Percentiles rank a stretch among this genome's conserved stretches.
phyloP scores from a whole-genome alignment of 2,888 invertebrate species.

The Malthinus seriepunctatus region DNA sequence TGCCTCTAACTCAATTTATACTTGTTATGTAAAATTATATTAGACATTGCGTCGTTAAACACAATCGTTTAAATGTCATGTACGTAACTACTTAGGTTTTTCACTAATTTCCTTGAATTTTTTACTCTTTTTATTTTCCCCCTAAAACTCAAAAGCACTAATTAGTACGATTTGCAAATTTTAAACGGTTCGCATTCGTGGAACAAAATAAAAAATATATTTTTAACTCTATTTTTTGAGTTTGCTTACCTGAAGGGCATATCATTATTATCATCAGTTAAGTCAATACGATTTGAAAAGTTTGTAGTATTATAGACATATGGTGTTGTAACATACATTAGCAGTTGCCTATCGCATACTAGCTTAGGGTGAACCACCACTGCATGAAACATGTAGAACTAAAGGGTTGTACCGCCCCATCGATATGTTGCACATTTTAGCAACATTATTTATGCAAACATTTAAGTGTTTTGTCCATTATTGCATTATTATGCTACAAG shows the following conservation, averaged over 20 bases:
- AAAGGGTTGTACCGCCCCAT: constrained; percentile 47
- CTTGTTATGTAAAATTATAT: constrained; percentile 32
- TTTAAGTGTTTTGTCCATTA: constrained; percentile 4
- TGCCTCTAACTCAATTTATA: constrained; percentile 35
- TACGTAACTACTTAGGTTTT: constrained; percentile 3
- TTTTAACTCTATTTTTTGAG: too few species aligned
- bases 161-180: too few species aligned
- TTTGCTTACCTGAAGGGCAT: too few species aligned
- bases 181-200: too few species aligned
- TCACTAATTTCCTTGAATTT: too few species aligned
- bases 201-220: too few species aligned
- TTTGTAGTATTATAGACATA: constrained; percentile 42
- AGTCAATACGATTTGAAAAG: too few species aligned
- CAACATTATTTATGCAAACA: constrained; percentile 16
- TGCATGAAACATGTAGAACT: constrained; percentile 50
- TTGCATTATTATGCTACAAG: not conserved
- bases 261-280: too few species aligned
- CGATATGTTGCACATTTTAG: constrained; percentile 41
- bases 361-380: constrained; percentile 42
- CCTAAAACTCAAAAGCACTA: too few species aligned
- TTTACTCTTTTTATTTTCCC: too few species aligned
- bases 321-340: constrained; percentile 54
- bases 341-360: constrained; percentile 48
- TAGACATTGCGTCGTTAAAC: constrained; percentile 35
- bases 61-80: constrained; percentile 20